phyloP scores from a whole-genome alignment of 2,888 invertebrate genomes.

The Osmoderma eremita region DNA sequence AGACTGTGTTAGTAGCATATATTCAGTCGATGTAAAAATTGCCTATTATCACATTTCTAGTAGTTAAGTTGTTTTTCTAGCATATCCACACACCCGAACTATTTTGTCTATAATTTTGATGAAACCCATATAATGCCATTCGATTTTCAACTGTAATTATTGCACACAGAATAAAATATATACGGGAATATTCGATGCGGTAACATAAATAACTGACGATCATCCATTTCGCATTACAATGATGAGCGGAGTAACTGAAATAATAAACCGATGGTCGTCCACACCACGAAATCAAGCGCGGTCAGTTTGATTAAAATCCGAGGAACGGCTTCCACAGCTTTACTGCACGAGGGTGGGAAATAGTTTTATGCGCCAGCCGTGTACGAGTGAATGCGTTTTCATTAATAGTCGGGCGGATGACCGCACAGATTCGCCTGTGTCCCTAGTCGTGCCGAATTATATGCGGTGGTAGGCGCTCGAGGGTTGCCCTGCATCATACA shows the following conservation, averaged over 20 bases:
- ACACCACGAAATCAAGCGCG: constrained; percentile 51
- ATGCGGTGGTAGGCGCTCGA: not conserved
- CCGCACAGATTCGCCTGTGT: constrained; percentile 15
- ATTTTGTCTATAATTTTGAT: too few species aligned
- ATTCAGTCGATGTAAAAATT: too few species aligned
- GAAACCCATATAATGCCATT: too few species aligned
- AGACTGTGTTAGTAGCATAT: too few species aligned
- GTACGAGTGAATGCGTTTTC: constrained; percentile 27
- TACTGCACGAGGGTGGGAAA: not conserved
- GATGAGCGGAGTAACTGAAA: constrained; percentile 51
- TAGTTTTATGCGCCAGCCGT: constrained; percentile 24
- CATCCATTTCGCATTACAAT: constrained; percentile 46
- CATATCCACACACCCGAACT: too few species aligned
- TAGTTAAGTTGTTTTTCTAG: too few species aligned
- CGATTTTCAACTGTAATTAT: too few species aligned
- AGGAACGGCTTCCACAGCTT: constrained; percentile 14
- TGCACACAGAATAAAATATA: too few species aligned
- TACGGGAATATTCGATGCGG: too few species aligned
- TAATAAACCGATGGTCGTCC: constrained; percentile 52
- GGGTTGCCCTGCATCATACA: too few species aligned
- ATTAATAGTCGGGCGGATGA: constrained; percentile 27
- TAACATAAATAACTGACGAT: too few species aligned
- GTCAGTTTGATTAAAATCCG: constrained; percentile 50
- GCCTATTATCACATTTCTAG: too few species aligned
- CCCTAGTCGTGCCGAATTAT: not conserved